These are phyloP conservation scores for Archocentrus centrarchus DNA, from an alignment of 2,113 vertebrate genomes.

Conservation along the genomic window DNA sequence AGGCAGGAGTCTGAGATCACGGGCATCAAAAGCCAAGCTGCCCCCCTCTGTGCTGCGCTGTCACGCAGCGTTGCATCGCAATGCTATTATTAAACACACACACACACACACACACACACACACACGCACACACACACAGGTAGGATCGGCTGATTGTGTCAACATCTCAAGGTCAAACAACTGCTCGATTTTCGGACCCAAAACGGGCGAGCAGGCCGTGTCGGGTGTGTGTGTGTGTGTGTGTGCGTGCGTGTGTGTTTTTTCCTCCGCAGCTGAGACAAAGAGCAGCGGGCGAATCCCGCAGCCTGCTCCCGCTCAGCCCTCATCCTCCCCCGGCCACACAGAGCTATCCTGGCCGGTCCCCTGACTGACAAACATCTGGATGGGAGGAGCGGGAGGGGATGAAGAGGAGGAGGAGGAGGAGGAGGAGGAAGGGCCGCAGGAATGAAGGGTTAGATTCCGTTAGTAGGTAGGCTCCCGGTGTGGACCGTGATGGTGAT, in stretches of 20 bases:
- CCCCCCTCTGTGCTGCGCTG: conserved; percentile 30
- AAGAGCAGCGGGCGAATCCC: conserved; percentile 61
- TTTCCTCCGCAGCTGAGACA: conserved; percentile 43
- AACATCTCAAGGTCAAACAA: conserved; percentile 80
- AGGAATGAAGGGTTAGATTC: conserved; percentile 68
- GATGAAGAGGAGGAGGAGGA: conserved; percentile 15
- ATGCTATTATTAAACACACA: conserved; percentile 48
- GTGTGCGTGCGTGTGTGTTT: not conserved
- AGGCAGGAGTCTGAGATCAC: conserved; percentile 22
- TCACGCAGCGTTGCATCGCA: conserved; percentile 62
- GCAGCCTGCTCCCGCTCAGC: conserved; percentile 52
- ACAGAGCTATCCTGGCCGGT: conserved; percentile 54
- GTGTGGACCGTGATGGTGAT: conserved; percentile 50
- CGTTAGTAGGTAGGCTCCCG: conserved; percentile 57
- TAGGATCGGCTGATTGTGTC: conserved; percentile 46
- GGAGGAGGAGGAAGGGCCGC: conserved; percentile 38
- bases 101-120: not conserved
- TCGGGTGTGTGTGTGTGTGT: not conserved
- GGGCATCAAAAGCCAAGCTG: conserved; percentile 36
- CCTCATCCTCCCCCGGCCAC: conserved; percentile 56
- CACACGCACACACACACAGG: conserved; percentile 39
- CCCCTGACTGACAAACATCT: conserved; percentile 72
- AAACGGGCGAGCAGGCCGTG: not conserved
- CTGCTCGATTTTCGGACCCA: conserved; percentile 15
- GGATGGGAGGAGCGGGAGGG: conserved; percentile 72